Conservation (phyloP, 53 echinoderm and acorn worm species). For the Holothuria scabra region DNA sequence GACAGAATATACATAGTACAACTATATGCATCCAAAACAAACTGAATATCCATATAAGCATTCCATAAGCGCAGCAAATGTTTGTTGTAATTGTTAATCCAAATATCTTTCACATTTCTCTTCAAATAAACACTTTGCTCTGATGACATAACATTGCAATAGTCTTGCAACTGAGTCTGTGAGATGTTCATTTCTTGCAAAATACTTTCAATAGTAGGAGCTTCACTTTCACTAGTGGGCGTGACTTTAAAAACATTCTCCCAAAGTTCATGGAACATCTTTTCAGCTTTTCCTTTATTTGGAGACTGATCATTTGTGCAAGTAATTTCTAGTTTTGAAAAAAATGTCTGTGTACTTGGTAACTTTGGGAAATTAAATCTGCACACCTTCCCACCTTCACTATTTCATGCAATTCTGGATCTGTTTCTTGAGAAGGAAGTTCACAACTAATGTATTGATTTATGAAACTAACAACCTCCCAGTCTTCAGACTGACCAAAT, state of each 20-base stretch:
- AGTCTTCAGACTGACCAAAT: not conserved
- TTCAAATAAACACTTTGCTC: conserved; percentile 21
- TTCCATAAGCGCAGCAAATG: conserved; percentile 30
- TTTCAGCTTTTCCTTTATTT: conserved; percentile 3
- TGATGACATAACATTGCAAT: conserved; percentile 4
- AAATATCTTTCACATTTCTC: conserved; percentile 31
- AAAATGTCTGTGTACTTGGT: conserved; percentile 67
- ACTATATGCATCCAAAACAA: conserved; percentile 52
- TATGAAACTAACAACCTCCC: not conserved
- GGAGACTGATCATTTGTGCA: not conserved
- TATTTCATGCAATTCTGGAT: conserved; percentile 12
- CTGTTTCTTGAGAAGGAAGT: not conserved
- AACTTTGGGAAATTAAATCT: conserved; percentile 77
- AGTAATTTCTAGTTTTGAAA: conserved; percentile 4
- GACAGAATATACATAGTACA: conserved; percentile 40
- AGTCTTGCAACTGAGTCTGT: no score
- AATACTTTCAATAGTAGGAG: not conserved
- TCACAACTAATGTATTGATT: not conserved
- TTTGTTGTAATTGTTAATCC: conserved; percentile 47
- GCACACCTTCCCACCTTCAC: conserved; percentile 54
- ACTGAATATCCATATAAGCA: conserved; percentile 55
- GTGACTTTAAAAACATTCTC: no score
- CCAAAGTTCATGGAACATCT: not conserved
- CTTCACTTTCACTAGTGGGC: not conserved
- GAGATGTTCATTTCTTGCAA: not conserved